phyloP scores from a whole-genome alignment of 2,888 invertebrate genomes.

The Elmis aenea region DNA sequence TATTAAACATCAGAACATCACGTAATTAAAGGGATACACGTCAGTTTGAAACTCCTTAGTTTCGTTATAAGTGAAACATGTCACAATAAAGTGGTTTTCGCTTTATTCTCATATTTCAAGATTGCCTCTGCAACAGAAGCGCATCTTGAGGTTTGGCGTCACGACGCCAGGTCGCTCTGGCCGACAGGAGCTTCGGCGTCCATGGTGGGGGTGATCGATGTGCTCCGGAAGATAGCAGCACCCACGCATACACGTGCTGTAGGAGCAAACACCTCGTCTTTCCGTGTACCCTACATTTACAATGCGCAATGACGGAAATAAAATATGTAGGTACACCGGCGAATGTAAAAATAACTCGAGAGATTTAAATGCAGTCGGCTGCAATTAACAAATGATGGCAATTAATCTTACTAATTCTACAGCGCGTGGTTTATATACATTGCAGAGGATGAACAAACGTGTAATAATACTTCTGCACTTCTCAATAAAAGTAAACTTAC shows the following conservation, averaged over 20 bases:
- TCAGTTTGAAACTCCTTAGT: too few relatives aligned
- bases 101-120: background rate
- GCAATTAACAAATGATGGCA: background rate
- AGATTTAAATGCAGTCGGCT: background rate
- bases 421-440: too few relatives aligned
- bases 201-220: slow-evolving; percentile 24
- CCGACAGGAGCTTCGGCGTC: slow-evolving; percentile 10
- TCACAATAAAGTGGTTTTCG: too few relatives aligned
- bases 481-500: too few relatives aligned
- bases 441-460: too few relatives aligned
- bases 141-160: slow-evolving; percentile 22
- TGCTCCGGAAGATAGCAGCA: slow-evolving; percentile 21
- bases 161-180: slow-evolving; percentile 27
- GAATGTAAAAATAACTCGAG: slow-evolving; percentile 13
- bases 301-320: slow-evolving; percentile 34
- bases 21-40: too few relatives aligned
- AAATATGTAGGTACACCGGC: slow-evolving; percentile 12
- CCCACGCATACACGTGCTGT: slow-evolving; percentile 31
- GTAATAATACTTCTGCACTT: too few relatives aligned
- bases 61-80: too few relatives aligned
- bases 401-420: background rate
- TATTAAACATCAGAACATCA: too few relatives aligned
- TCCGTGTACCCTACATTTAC: slow-evolving; percentile 32
- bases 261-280: slow-evolving; percentile 29
- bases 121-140: background rate